Percentiles rank a stretch among this genome's conserved stretches.
These are phyloP conservation scores for Anguilla marmorata DNA, from an alignment of 2,797 vertebrate species.

Conservation along the genomic window DNA sequence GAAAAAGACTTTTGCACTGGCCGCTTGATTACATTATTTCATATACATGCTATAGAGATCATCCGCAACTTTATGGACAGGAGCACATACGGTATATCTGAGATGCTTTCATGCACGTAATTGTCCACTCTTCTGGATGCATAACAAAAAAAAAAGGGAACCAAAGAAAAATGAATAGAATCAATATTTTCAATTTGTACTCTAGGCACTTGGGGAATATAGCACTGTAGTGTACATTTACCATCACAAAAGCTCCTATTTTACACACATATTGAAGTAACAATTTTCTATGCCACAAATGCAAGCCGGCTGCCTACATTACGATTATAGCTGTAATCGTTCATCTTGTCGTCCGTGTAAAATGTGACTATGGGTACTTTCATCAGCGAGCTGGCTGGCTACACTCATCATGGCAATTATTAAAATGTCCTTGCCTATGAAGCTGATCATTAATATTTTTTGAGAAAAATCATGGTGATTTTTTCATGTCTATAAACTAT, in stretches of 20 bases:
- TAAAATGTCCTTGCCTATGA: not conserved
- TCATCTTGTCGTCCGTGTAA: slow-evolving; percentile 1
- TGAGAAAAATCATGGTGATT: not conserved
- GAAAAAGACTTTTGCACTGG: not conserved
- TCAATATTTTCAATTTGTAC: slow-evolving; percentile 5
- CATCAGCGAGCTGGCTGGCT: not conserved
- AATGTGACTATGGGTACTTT: not conserved
- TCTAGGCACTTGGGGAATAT: not conserved
- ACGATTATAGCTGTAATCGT: not conserved
- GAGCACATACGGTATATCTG: not conserved
- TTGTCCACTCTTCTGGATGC: not conserved
- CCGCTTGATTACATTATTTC: not conserved
- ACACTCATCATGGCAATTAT: slow-evolving; percentile 1
- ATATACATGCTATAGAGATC: not conserved
- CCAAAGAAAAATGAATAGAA: not conserved
- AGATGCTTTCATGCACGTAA: not conserved
- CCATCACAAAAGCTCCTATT: slow-evolving; percentile 1
- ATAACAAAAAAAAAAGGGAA: not conserved
- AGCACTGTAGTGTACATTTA: not conserved
- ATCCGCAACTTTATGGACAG: not conserved
- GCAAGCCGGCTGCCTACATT: not conserved
- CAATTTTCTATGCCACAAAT: slow-evolving; percentile 6
- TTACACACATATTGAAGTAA: not conserved
- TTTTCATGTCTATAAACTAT: not conserved
- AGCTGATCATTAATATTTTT: not conserved